These are phyloP conservation scores for Drosophila dunni DNA, from an alignment of 1,140 invertebrate genomes.

Conservation along the genomic window DNA sequence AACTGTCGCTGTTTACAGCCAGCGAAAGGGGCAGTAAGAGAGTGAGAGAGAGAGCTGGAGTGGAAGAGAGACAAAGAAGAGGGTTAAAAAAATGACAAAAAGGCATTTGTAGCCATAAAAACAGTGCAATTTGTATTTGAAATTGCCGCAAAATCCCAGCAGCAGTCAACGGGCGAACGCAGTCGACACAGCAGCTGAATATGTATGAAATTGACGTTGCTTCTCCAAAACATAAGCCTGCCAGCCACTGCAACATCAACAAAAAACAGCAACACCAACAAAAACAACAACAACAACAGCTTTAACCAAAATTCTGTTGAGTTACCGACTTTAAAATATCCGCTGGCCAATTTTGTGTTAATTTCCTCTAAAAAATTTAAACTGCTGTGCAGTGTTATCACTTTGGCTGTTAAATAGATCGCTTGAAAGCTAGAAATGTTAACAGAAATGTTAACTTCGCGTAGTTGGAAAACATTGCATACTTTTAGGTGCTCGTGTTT, in stretches of 20 bases:
- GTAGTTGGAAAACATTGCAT: no score
- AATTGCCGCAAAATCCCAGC: constrained; percentile 81
- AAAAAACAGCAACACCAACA: constrained; percentile 7
- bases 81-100: constrained; percentile 61
- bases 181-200: constrained; percentile 57
- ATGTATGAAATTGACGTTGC: constrained; percentile 72
- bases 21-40: constrained; percentile 6
- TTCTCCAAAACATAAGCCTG: constrained; percentile 46
- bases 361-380: no score
- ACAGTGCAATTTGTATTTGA: constrained; percentile 82
- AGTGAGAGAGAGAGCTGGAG: neutral
- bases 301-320: constrained; percentile 11
- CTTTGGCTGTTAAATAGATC: no score
- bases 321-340: no score
- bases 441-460: no score
- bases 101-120: constrained; percentile 81
- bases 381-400: no score
- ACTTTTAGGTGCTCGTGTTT: no score
- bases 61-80: neutral
- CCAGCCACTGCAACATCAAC: constrained; percentile 40
- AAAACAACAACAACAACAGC: constrained; percentile 9
- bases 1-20: constrained; percentile 71
- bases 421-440: no score
- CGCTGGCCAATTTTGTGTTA: no score
- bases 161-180: constrained; percentile 46